Evolutionary conservation across 2,888 invertebrate genomes (phyloP).

Genomic region (Drosophila robusta): DNA sequence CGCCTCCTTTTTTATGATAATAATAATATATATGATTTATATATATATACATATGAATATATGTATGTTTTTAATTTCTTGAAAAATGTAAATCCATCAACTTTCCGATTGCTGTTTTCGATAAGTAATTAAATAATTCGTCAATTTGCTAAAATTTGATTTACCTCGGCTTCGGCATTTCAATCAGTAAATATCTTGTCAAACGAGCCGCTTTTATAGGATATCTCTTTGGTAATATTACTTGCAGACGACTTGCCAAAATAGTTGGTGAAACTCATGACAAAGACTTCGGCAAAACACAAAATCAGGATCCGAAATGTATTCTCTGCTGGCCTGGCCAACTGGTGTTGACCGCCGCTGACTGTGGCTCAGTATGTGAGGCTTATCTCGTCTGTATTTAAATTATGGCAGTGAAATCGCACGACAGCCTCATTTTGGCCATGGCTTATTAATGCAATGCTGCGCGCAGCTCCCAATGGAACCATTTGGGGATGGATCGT

Average conservation of each 20-base stretch:
- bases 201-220: neutral
- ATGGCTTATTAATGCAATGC: conserved; percentile 53
- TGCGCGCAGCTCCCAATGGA: neutral
- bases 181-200: neutral
- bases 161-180: too few relatives aligned
- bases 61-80: too few relatives aligned
- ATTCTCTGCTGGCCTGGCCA: neutral
- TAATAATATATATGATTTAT: too few relatives aligned
- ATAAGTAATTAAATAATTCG: too few relatives aligned
- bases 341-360: too few relatives aligned
- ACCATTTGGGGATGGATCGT: conserved; percentile 19
- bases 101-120: too few relatives aligned
- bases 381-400: conserved; percentile 64
- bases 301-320: neutral
- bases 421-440: conserved; percentile 21
- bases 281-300: neutral
- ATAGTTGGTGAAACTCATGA: too few relatives aligned
- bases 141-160: too few relatives aligned
- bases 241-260: neutral
- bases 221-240: neutral
- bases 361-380: conserved; percentile 1
- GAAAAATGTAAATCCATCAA: too few relatives aligned
- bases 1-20: too few relatives aligned
- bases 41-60: too few relatives aligned
- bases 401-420: conserved; percentile 65